Percentiles rank a stretch among this genome's conserved stretches.
Evolutionary conservation across 35 echinoderm and acorn worm species (phyloP).

Genomic region (Holothuria glaberrima): DNA sequence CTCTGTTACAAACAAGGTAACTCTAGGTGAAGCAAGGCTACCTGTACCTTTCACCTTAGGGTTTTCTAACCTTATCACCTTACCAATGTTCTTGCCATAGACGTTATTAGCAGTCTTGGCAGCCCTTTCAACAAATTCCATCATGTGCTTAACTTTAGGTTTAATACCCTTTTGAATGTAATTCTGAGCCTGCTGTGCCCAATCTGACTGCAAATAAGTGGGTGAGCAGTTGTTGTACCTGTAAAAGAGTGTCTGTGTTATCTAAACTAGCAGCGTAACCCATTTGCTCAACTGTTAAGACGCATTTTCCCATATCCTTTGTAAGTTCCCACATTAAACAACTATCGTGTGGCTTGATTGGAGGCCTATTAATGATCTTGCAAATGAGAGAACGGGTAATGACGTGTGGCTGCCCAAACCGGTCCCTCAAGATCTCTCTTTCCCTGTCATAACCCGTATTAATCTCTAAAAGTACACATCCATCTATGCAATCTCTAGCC

Average conservation of each 20-base stretch:
- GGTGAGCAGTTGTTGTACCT: slow-evolving; percentile 31
- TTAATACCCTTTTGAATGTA: slow-evolving; percentile 1
- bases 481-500: not conserved
- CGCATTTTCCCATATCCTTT: slow-evolving; percentile 39
- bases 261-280: slow-evolving; percentile 26
- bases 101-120: slow-evolving; percentile 47
- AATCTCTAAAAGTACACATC: not conserved
- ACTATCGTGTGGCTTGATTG: slow-evolving; percentile 25
- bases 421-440: slow-evolving; percentile 59
- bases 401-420: slow-evolving; percentile 56
- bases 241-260: slow-evolving; percentile 11
- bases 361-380: slow-evolving; percentile 35
- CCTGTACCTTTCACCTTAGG: not conserved
- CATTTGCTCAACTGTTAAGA: slow-evolving; percentile 43
- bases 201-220: slow-evolving; percentile 31
- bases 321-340: slow-evolving; percentile 7
- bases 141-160: slow-evolving; percentile 43
- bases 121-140: slow-evolving; percentile 24
- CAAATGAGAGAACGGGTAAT: slow-evolving; percentile 48
- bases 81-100: slow-evolving; percentile 54
- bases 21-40: not conserved
- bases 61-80: not conserved
- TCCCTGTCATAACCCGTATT: not conserved
- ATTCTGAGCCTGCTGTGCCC: slow-evolving; percentile 33
- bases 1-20: not conserved